Evolutionary conservation across 2,797 vertebrate genomes (phyloP).

Genomic region (Cercopithecus neglectus): DNA sequence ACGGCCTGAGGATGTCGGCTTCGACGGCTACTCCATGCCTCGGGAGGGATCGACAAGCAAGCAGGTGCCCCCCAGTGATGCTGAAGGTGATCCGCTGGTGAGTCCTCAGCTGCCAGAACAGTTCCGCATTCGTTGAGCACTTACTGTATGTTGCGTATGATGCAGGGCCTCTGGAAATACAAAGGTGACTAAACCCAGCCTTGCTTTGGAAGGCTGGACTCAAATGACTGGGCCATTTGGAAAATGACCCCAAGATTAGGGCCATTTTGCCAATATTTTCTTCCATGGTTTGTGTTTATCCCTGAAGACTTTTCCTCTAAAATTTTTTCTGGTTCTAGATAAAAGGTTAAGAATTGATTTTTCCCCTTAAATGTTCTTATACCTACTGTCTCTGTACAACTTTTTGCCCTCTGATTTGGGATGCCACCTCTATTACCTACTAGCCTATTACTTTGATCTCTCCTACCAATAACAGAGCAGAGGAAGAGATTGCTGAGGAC

Average conservation of each 20-base stretch:
- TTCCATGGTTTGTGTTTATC: neutral
- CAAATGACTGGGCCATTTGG: neutral
- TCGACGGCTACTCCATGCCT: slow-evolving; percentile 93
- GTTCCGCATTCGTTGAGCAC: neutral
- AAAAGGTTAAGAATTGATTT: neutral
- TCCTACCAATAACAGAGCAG: neutral
- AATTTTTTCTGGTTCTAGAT: neutral
- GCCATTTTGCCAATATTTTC: neutral
- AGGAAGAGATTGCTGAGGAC: neutral
- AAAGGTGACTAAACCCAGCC: fast-evolving
- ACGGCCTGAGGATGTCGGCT: slow-evolving; percentile 97
- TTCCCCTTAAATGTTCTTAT: neutral
- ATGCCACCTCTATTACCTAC: no score
- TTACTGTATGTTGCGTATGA: fast-evolving
- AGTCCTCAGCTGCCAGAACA: slow-evolving; percentile 63
- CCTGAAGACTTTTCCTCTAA: neutral
- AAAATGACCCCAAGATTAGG: neutral
- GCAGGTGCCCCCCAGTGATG: slow-evolving; percentile 91
- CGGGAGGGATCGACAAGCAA: slow-evolving; percentile 92
- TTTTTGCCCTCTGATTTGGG: neutral
- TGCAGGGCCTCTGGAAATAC: neutral
- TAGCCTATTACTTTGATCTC: neutral
- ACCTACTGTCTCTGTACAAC: neutral
- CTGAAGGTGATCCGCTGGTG: slow-evolving; percentile 97
- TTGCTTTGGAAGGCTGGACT: neutral